Evolutionary conservation across 2,797 vertebrate species (phyloP).

Genomic region (Cottoperca gobio): DNA sequence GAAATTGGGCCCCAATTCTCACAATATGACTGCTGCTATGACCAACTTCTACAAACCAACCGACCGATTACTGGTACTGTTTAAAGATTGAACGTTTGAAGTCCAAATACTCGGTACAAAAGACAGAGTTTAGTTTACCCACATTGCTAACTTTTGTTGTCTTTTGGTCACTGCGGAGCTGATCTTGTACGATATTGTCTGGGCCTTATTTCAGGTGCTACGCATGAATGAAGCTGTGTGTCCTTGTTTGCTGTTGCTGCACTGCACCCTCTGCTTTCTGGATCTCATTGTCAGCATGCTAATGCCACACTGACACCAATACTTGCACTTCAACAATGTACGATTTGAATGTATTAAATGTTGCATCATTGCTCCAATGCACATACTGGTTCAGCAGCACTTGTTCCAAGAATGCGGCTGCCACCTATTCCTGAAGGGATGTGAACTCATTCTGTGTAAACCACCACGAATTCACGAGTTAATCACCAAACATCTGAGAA

Average conservation of each 20-base stretch:
- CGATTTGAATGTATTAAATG: slow-evolving; percentile 28
- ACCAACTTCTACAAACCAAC: neutral
- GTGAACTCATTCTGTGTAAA: slow-evolving; percentile 3
- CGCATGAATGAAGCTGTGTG: slow-evolving; percentile 52
- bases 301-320: slow-evolving; percentile 31
- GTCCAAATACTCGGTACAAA: neutral
- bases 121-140: neutral
- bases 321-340: slow-evolving; percentile 30
- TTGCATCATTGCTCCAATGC: slow-evolving; percentile 17
- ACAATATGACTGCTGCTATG: neutral
- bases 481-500: slow-evolving; percentile 9
- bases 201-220: slow-evolving; percentile 50
- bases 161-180: slow-evolving; percentile 11
- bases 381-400: neutral
- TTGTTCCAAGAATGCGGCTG: slow-evolving; percentile 13
- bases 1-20: neutral
- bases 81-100: neutral
- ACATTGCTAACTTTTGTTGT: neutral
- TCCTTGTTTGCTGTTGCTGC: slow-evolving; percentile 51
- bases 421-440: neutral
- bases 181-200: slow-evolving; percentile 32
- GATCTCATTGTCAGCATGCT: slow-evolving; percentile 53
- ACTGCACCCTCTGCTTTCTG: slow-evolving; percentile 46
- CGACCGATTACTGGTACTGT: neutral
- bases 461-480: neutral